Base-by-base conservation (phyloP, 2,888 invertebrate genomes). In the Pantelozetes paolii region DNA sequence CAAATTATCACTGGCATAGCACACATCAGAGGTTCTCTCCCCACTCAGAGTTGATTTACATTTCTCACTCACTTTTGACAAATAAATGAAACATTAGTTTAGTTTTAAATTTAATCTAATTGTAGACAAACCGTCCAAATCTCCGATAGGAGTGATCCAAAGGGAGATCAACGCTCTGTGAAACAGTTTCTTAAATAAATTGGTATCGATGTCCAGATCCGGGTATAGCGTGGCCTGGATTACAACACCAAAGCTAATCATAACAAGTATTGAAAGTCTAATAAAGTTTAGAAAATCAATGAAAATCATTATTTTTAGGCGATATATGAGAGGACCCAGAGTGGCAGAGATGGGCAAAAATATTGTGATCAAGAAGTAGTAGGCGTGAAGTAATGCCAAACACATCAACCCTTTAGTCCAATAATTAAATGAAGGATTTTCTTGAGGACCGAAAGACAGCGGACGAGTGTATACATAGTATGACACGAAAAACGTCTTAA, bases 141-240 rank as follows among this genome's bases (percentile, higher is more conserved):
- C 82, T 42, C 78, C 77, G 42, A 81, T 79, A 77, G 78, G 78
- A 13, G 83, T 84, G 23, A 83, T 80, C 77, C 84, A 84, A 67
- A 84, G 80, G 69, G 82, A 82, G 75, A 84, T 80, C 77, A 82
- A 80, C 6, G 83, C 82, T 77, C 84, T 81, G n/a, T 82, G 80
- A 62, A 84, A 79, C 5, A 81, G 80, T 64, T 79, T 78, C 50
- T 80, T 79, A n/a, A 82, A 76, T 6, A 81, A 77, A 36, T 80
- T 79, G 15, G 76, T 59, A 23, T 78, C 78, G 11, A 83, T 77
- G 0, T 81, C 81, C 69, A 80, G 80, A 77, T 83, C 83, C 0
- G 84, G 84, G 77, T 82, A 84, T 40, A 84, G 78, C 13, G 82
- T 79, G 0, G 84, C 82, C 64, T 83, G 83, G 13, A 84, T 80